phyloP scores from a whole-genome alignment of 2,888 invertebrate species.

The Sminthurinus aureus region DNA sequence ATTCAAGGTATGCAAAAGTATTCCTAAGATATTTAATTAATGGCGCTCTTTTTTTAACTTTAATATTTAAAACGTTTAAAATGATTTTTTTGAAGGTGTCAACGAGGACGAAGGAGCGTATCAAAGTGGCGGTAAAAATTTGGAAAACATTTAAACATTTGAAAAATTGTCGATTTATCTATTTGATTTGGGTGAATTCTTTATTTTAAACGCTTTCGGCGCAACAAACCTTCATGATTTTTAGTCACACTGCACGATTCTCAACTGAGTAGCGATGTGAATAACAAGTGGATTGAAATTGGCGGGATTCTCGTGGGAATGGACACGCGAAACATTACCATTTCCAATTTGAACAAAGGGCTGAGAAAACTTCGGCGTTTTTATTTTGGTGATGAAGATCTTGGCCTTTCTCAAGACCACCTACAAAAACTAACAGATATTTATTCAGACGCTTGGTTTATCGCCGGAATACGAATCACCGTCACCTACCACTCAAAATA shows the following conservation, averaged over 20 bases:
- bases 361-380: slow-evolving; percentile 12
- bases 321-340: slow-evolving; percentile 27
- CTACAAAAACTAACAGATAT: slow-evolving; percentile 9
- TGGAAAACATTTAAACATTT: neutral
- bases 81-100: neutral
- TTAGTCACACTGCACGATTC: neutral
- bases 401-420: neutral
- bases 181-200: too few species aligned
- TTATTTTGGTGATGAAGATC: slow-evolving; percentile 31
- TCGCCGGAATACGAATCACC: neutral
- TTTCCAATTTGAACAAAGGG: slow-evolving; percentile 4
- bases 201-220: neutral
- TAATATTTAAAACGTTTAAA: neutral
- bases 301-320: slow-evolving; percentile 16
- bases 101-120: slow-evolving; percentile 34
- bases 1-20: slow-evolving; percentile 23
- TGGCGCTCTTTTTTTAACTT: neutral
- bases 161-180: too few species aligned
- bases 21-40: neutral
- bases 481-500: slow-evolving; percentile 11
- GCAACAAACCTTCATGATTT: neutral
- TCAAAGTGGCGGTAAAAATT: slow-evolving; percentile 20
- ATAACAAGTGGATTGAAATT: neutral
- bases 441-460: slow-evolving; percentile 35
- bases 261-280: neutral